phyloP scores from a whole-genome alignment of 2,888 invertebrate genomes.

The Agrochola circellaris region DNA sequence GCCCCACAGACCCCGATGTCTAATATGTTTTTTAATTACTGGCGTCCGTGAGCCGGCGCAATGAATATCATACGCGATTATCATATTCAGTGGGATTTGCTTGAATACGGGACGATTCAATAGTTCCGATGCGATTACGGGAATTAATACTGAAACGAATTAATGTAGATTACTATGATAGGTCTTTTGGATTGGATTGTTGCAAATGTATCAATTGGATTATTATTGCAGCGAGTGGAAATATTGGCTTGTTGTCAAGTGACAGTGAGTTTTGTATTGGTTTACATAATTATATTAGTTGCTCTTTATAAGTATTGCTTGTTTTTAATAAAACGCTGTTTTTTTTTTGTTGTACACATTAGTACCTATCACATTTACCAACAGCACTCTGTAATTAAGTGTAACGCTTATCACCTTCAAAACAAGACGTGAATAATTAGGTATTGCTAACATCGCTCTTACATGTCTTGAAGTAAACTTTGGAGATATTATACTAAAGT shows the following conservation, averaged over 20 bases:
- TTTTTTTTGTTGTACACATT: too few species aligned
- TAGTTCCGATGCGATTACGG: conserved; percentile 73
- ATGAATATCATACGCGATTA: conserved; percentile 76
- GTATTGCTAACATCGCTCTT: neutral
- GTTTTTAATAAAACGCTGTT: neutral
- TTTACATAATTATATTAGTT: neutral
- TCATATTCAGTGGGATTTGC: conserved; percentile 77
- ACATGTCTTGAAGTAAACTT: too few species aligned
- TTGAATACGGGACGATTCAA: conserved; percentile 76
- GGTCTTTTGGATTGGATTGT: conserved; percentile 61
- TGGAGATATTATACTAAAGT: neutral
- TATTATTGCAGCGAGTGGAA: conserved; percentile 48
- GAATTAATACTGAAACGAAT: conserved; percentile 73
- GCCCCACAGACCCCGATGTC: conserved; percentile 62
- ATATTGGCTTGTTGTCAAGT: conserved; percentile 24
- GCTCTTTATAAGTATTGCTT: neutral
- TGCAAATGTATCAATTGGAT: conserved; percentile 63
- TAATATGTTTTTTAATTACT: conserved; percentile 88
- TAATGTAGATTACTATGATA: conserved; percentile 77
- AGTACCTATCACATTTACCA: neutral
- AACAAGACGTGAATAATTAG: neutral
- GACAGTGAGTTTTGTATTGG: neutral
- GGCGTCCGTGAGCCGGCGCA: conserved; percentile 47
- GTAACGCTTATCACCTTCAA: neutral
- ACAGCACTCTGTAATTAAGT: neutral